Evolutionary conservation across 2,113 vertebrate species (phyloP), one percentile per base, ranked within the genome.

Genomic region (Megaleporinus macrocephalus): DNA sequence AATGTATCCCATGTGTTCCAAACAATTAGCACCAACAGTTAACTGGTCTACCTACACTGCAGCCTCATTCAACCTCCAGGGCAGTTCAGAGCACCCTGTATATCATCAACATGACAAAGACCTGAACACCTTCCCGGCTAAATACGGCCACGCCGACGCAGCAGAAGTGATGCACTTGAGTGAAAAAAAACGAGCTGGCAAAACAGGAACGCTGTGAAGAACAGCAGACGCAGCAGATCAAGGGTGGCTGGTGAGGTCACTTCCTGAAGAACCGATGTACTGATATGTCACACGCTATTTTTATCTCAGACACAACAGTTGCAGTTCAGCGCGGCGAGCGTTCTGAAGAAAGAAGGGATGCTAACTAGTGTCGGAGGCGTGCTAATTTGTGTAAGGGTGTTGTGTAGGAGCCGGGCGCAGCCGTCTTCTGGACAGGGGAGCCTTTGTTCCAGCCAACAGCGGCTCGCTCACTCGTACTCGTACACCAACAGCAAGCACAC

Each of bases 391-490:
- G n/a, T 53, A 16, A 55, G 74, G 44, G 20, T 66, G 9, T 69
- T 14, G 5, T 29, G 71, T 44, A 27, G 0, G 44, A 9, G 66
- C 55, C 36, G 16, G 74, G 78, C 27, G 10, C 61, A 53, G 65
- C 72, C 18, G 16, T 73, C 30, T n/a, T 73, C 53, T 26, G 55
- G n/a, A 81, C 86, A 83, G 68, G 65, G 74, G 9, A 41, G 75
- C 73, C 79, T 78, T 83, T 83, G 84, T 83, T 70, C 71, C 44
- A 5, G 14, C 53, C 14, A 55, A 65, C 36, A 70, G 81, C 55
- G 51, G 55, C 75, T 80, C 55, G 29, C 53, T 36, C n/a, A 36
- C 30, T 51, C 22, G 29, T 65, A 36, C 30, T 51, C 22, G 29
- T 65, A 18, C 49, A 49, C 78, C 33, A 51, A 72, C 53, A 62